Evolutionary conservation across 2,888 invertebrate species (phyloP).

Genomic region (Frankliniella intonsa): DNA sequence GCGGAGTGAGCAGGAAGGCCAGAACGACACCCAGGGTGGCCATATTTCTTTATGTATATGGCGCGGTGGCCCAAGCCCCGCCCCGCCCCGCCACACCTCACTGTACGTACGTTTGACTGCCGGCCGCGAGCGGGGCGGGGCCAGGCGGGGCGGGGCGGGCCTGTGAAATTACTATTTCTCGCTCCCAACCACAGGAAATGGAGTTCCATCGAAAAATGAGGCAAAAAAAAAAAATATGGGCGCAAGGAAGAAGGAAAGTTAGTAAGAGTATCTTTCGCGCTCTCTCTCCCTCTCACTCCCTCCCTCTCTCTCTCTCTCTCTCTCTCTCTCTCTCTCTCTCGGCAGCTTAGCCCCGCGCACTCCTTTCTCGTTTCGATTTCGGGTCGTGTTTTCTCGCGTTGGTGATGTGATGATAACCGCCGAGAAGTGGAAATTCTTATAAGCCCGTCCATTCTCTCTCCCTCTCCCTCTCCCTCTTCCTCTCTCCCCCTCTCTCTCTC

Average conservation of each 20-base stretch:
- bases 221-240: neutral
- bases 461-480: neutral
- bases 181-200: neutral
- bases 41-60: constrained; percentile 27
- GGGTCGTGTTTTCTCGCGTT: too few relatives aligned
- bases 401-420: too few relatives aligned
- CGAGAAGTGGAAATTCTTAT: neutral
- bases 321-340: too few relatives aligned
- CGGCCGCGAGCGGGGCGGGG: too few relatives aligned
- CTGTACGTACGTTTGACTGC: neutral
- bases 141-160: too few relatives aligned
- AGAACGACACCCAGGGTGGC: constrained; percentile 13
- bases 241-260: neutral
- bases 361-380: too few relatives aligned
- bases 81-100: neutral
- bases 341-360: too few relatives aligned
- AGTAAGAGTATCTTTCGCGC: too few relatives aligned
- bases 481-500: neutral
- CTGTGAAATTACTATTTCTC: too few relatives aligned
- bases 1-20: neutral
- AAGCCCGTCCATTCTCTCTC: neutral
- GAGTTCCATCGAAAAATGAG: neutral
- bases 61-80: neutral
- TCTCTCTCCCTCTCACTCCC: too few relatives aligned
- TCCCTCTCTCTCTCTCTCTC: too few relatives aligned